These are phyloP conservation scores for Brachionus manjavacas DNA, from an alignment of 1,140 invertebrate species.

Conservation along the genomic window DNA sequence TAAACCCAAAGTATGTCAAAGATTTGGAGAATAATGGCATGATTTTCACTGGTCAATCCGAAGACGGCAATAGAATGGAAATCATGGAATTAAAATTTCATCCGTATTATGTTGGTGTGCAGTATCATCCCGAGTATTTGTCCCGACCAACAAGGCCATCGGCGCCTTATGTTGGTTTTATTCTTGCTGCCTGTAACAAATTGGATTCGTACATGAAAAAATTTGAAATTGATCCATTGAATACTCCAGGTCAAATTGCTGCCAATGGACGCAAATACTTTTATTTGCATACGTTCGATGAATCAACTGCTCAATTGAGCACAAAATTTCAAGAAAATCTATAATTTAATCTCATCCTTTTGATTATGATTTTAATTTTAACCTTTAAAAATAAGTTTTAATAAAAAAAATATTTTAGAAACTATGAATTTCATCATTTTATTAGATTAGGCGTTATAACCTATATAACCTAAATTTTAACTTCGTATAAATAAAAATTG, in stretches of 20 bases:
- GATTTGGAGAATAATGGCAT: conserved; percentile 75
- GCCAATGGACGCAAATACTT: conserved; percentile 13
- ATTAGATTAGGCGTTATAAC: conserved; percentile 10
- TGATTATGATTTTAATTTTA: background rate
- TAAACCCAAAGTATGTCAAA: conserved; percentile 79
- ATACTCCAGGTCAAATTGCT: background rate
- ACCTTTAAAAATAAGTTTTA: background rate
- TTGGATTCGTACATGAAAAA: conserved; percentile 14
- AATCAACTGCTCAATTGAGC: conserved; percentile 15
- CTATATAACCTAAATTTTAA: background rate
- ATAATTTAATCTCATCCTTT: background rate
- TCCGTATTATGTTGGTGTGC: conserved; percentile 87
- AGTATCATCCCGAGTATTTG: conserved; percentile 96
- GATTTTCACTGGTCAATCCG: conserved; percentile 76
- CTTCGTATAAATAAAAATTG: background rate
- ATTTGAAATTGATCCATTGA: background rate
- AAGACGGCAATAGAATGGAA: conserved; percentile 75
- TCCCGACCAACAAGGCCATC: conserved; percentile 86
- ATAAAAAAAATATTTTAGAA: background rate
- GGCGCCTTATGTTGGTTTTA: conserved; percentile 79
- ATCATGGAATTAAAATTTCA: conserved; percentile 66
- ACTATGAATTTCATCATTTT: background rate
- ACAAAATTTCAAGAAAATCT: conserved; percentile 18
- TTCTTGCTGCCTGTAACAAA: conserved; percentile 61
- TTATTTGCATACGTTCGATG: conserved; percentile 26